Evolutionary conservation across 2,888 invertebrate species (phyloP).

Genomic region (Panopea generosa): DNA sequence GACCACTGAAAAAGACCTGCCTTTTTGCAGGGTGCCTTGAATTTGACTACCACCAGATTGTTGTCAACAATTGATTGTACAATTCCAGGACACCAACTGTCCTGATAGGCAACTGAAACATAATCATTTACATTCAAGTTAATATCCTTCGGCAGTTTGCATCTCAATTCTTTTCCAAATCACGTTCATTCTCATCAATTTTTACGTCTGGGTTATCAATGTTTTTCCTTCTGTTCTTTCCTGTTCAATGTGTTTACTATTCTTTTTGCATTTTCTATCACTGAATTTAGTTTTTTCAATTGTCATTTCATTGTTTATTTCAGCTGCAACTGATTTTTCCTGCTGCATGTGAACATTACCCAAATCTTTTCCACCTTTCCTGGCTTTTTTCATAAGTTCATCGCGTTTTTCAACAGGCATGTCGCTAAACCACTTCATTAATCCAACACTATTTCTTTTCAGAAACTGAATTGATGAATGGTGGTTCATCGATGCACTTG

Average conservation of each 20-base stretch:
- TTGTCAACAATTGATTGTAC: slow-evolving; percentile 2
- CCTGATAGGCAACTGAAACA: slow-evolving; percentile 39
- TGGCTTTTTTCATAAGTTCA: slow-evolving; percentile 3
- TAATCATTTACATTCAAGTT: slow-evolving; percentile 20
- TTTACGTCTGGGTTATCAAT: too few relatives aligned
- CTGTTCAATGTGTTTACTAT: background rate
- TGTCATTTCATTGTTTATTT: slow-evolving; percentile 13
- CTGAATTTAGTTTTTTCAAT: background rate
- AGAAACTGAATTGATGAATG: slow-evolving; percentile 59
- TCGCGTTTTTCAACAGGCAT: background rate
- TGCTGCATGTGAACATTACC: slow-evolving; percentile 1
- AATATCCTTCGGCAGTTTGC: background rate
- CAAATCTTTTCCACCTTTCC: slow-evolving; percentile 14
- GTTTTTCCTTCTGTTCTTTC: background rate
- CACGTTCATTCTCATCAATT: background rate
- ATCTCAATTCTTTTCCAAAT: background rate
- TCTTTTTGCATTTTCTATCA: background rate
- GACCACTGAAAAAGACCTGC: slow-evolving; percentile 21
- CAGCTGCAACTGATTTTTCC: slow-evolving; percentile 15
- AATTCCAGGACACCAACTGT: slow-evolving; percentile 40
- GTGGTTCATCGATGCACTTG: slow-evolving; percentile 55
- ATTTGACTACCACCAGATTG: background rate
- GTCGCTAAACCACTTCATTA: slow-evolving; percentile 7
- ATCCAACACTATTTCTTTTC: slow-evolving; percentile 20
- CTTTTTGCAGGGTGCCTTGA: too few relatives aligned